phyloP scores from a whole-genome alignment of 2,888 invertebrate genomes.

The Heliconius erato region DNA sequence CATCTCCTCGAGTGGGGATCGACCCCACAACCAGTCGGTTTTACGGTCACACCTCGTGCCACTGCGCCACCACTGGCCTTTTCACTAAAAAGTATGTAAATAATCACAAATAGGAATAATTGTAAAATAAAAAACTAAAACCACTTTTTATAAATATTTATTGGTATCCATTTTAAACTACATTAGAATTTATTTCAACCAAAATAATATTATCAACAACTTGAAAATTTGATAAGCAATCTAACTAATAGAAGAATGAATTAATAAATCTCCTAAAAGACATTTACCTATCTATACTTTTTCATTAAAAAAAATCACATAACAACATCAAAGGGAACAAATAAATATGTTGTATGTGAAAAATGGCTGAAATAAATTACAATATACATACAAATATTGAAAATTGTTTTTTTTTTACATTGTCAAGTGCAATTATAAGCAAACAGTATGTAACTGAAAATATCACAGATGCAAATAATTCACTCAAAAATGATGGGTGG shows the following conservation, averaged over 20 bases:
- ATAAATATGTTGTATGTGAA: conserved; percentile 71
- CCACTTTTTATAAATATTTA: conserved; percentile 59
- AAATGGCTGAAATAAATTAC: conserved; percentile 47
- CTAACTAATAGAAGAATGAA: conserved; percentile 61
- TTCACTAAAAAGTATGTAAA: neutral
- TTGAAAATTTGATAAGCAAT: conserved; percentile 41
- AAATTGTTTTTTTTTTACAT: conserved; percentile 40
- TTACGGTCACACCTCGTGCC: no score
- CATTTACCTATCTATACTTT: conserved; percentile 5
- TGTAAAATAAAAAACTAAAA: conserved; percentile 45
- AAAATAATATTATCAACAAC: conserved; percentile 51
- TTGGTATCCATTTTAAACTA: conserved; percentile 50
- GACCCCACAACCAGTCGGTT: no score
- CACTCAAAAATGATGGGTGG: conserved; percentile 41
- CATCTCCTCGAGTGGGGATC: no score
- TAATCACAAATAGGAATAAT: conserved; percentile 26
- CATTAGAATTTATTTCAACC: conserved; percentile 46
- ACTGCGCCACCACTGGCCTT: no score
- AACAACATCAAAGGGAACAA: conserved; percentile 76
- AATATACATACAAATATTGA: conserved; percentile 32
- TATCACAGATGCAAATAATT: conserved; percentile 74
- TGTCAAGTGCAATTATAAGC: conserved; percentile 71
- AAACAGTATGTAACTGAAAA: conserved; percentile 78
- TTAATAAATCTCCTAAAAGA: conserved; percentile 63
- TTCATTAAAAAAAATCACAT: conserved; percentile 53